phyloP scores from a whole-genome alignment of 2,797 vertebrate genomes.

The Microctenopoma stevenorrisi region DNA sequence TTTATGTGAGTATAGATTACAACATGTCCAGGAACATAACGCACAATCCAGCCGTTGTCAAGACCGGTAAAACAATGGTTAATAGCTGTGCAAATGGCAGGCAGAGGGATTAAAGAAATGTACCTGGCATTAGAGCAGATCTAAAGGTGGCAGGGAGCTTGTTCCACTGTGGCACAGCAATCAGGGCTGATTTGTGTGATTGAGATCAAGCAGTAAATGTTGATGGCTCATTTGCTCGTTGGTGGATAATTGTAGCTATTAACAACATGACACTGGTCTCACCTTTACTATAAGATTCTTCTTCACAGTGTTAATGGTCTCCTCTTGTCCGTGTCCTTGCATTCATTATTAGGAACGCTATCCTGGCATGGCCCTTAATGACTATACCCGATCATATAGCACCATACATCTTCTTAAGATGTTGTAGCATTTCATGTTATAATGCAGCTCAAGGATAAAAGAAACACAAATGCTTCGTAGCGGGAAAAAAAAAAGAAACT shows the following conservation, averaged over 20 bases:
- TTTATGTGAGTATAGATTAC: neutral
- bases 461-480: slow-evolving; percentile 11
- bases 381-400: slow-evolving; percentile 37
- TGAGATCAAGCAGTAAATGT: slow-evolving; percentile 67
- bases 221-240: slow-evolving; percentile 74
- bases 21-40: neutral
- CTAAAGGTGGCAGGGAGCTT: slow-evolving; percentile 46
- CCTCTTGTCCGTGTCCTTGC: slow-evolving; percentile 64
- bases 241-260: slow-evolving; percentile 77
- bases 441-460: slow-evolving; percentile 19
- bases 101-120: slow-evolving; percentile 48
- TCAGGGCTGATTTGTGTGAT: slow-evolving; percentile 73
- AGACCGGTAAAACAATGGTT: slow-evolving; percentile 25
- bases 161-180: slow-evolving; percentile 56
- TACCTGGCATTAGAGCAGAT: slow-evolving; percentile 50
- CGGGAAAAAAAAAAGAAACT: neutral
- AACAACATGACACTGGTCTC: slow-evolving; percentile 71
- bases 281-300: slow-evolving; percentile 73
- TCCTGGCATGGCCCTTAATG: slow-evolving; percentile 59
- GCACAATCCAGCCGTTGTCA: slow-evolving; percentile 9
- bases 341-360: slow-evolving; percentile 59
- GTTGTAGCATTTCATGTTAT: neutral
- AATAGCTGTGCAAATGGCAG: slow-evolving; percentile 47
- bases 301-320: slow-evolving; percentile 70
- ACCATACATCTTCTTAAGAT: slow-evolving; percentile 38